phyloP scores from a whole-genome alignment of 1,140 invertebrate genomes.

The Aphis gossypii region DNA sequence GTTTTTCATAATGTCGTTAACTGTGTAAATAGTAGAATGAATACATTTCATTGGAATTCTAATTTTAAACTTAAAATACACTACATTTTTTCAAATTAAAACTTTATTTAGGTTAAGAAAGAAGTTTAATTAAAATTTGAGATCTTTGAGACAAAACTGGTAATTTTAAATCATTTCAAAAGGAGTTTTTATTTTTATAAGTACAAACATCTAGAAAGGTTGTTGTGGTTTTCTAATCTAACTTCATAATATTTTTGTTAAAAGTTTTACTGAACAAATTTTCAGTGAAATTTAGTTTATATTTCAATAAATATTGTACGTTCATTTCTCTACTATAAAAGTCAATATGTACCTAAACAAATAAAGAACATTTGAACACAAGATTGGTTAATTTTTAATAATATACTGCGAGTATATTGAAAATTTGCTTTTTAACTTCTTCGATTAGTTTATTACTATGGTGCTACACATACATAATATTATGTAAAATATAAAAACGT shows the following conservation, averaged over 20 bases:
- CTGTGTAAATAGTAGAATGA: not conserved
- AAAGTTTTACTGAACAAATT: not conserved
- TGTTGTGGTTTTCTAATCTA: not conserved
- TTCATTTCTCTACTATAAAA: not conserved
- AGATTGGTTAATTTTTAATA: too few species aligned
- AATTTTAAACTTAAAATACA: not conserved
- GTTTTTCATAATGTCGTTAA: not conserved
- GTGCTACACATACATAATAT: too few species aligned
- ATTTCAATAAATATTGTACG: too few species aligned
- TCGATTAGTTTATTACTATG: not conserved
- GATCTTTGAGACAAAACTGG: not conserved
- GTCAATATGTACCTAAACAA: not conserved
- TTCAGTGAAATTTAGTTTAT: not conserved
- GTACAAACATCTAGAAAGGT: not conserved
- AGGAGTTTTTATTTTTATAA: not conserved
- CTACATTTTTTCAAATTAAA: not conserved
- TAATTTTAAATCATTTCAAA: not conserved
- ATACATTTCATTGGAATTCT: not conserved
- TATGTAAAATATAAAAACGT: not conserved
- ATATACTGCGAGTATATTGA: accelerated
- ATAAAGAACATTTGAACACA: not conserved
- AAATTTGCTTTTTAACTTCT: not conserved
- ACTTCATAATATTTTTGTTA: not conserved
- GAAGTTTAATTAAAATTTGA: not conserved
- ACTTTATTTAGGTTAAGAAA: not conserved